A percentile compares a stretch with the other conserved stretches of the same genome.
phyloP scores from a whole-genome alignment of 2,113 vertebrate genomes.

The Elanus axillaris region DNA sequence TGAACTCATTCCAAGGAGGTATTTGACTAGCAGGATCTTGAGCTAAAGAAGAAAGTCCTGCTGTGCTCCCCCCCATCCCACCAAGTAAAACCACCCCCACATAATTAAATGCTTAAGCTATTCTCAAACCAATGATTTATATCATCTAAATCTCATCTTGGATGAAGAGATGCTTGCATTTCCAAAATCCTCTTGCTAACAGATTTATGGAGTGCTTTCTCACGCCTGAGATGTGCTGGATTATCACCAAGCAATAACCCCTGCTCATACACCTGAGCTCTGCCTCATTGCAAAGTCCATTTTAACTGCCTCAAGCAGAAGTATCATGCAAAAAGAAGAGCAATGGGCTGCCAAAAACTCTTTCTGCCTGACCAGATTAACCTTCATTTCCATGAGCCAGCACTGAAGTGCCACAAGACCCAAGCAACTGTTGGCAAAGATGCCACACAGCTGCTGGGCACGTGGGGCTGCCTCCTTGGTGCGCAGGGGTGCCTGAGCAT shows the following conservation, averaged over 20 bases:
- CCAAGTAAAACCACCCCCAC: neutral
- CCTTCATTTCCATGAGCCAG: neutral
- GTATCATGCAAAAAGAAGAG: neutral
- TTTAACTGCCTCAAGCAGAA: neutral
- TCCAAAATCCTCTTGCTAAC: neutral
- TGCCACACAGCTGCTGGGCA: neutral
- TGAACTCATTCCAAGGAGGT: neutral
- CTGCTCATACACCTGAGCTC: neutral
- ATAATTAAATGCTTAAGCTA: neutral
- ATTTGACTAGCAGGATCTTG: neutral
- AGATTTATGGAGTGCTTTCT: neutral
- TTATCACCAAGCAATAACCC: neutral
- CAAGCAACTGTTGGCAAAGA: neutral
- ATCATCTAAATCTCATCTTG: neutral
- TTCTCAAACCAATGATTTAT: neutral
- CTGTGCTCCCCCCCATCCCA: neutral
- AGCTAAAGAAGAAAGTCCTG: neutral
- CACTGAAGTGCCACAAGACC: neutral
- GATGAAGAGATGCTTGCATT: neutral
- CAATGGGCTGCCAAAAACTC: neutral
- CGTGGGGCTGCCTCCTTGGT: neutral
- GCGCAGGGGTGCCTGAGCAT: accelerated
- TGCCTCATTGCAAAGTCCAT: neutral
- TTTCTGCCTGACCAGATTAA: neutral
- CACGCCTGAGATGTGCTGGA: neutral